A percentile compares a stretch with the other conserved stretches of the same genome.
phyloP scores from a whole-genome alignment of 37 sponge, comb jelly and placozoan species.

The Trichoplax adhaerens region DNA sequence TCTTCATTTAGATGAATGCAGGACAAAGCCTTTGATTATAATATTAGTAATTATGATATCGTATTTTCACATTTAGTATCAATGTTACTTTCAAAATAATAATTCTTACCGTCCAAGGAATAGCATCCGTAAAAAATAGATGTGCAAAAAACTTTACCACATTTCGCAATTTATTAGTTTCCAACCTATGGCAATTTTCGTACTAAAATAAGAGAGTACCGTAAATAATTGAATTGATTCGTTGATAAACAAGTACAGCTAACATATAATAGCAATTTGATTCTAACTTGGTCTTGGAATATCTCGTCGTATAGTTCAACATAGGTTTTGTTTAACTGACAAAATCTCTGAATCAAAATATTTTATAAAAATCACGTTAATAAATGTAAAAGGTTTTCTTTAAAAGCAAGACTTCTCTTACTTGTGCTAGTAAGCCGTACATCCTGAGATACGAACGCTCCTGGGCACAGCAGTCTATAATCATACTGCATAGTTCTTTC shows the following conservation, averaged over 20 bases:
- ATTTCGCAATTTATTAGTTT: slow-evolving; percentile 94
- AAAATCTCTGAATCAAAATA: slow-evolving; percentile 48
- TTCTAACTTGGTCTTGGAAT: slow-evolving; percentile 64
- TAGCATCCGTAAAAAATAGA: slow-evolving; percentile 80
- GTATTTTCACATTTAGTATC: no score
- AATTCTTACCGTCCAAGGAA: slow-evolving; percentile 68
- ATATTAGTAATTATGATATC: no score
- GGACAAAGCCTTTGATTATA: slow-evolving; percentile 9
- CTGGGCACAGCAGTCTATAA: slow-evolving; percentile 78
- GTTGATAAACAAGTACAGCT: neutral
- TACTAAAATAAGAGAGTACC: slow-evolving; percentile 22
- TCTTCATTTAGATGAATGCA: slow-evolving; percentile 90
- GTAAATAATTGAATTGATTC: neutral
- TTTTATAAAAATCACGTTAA: neutral
- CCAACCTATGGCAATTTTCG: slow-evolving; percentile 78
- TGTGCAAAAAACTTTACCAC: slow-evolving; percentile 81
- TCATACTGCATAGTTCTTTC: slow-evolving; percentile 57
- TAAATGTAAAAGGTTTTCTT: neutral
- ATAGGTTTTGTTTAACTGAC: slow-evolving; percentile 69
- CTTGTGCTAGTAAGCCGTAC: slow-evolving; percentile 74
- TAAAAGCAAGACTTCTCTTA: neutral
- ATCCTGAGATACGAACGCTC: slow-evolving; percentile 73
- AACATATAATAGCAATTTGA: neutral
- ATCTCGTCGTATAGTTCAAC: slow-evolving; percentile 49
- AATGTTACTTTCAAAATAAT: no score